Conservation (phyloP, 2,888 invertebrate genomes). For the Mimas tiliae region DNA sequence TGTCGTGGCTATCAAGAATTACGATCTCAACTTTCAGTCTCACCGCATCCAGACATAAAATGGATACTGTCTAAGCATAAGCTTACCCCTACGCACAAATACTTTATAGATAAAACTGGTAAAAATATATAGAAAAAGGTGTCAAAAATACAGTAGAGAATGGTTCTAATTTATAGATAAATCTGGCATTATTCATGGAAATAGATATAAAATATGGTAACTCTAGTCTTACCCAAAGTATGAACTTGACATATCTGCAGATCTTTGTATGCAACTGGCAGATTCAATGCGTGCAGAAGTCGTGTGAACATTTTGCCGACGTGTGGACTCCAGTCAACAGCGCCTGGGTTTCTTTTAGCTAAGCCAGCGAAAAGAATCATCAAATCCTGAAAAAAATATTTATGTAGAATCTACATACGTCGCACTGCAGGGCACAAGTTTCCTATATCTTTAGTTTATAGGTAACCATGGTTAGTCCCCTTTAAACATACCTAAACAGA, state of each 20-base stretch:
- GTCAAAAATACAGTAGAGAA: too few species aligned
- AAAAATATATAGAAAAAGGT: too few species aligned
- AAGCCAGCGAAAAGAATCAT: constrained; percentile 90
- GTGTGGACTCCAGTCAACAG: constrained; percentile 94
- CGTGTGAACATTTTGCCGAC: constrained; percentile 90
- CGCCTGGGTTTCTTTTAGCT: constrained; percentile 90
- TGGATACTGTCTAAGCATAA: too few species aligned
- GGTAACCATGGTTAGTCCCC: not conserved
- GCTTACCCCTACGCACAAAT: too few species aligned
- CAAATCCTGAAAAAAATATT: constrained; percentile 84
- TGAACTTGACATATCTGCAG: constrained; percentile 84
- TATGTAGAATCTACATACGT: not conserved
- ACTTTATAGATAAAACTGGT: too few species aligned
- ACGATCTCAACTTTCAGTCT: too few species aligned
- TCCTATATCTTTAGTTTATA: not conserved
- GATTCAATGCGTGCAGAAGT: constrained; percentile 89
- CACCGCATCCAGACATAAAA: too few species aligned
- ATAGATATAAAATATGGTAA: too few species aligned
- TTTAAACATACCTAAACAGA: not conserved
- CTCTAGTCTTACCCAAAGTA: constrained; percentile 66
- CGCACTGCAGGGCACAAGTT: too few species aligned
- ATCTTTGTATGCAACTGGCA: constrained; percentile 91
- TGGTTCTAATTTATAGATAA: too few species aligned
- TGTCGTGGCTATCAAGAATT: too few species aligned
- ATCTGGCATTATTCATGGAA: too few species aligned